Conservation (phyloP, 2,113 vertebrate genomes). For the Octodon degus region DNA sequence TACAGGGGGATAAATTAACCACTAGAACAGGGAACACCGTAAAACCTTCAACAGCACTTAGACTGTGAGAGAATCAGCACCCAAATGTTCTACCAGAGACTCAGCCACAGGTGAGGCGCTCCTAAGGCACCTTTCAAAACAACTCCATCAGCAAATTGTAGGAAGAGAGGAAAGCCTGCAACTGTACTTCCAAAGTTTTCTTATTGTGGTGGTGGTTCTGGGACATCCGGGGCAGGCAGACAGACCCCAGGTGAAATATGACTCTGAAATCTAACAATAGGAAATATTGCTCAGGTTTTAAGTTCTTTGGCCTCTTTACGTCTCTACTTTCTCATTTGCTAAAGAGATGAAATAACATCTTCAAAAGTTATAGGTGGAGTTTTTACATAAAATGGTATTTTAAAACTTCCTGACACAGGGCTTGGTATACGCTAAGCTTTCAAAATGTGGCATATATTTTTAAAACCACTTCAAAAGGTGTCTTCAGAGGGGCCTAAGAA, state of each 20-base stretch:
- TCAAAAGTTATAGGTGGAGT: background rate
- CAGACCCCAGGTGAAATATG: background rate
- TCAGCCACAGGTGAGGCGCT: background rate
- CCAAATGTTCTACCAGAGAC: background rate
- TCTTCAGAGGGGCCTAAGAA: conserved; percentile 12
- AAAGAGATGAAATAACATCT: background rate
- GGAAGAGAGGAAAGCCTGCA: background rate
- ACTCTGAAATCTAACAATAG: background rate
- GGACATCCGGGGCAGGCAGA: background rate
- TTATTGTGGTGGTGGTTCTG: background rate
- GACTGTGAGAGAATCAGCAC: background rate
- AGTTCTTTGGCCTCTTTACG: background rate
- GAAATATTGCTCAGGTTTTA: background rate
- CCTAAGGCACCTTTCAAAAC: background rate
- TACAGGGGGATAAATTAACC: conserved; percentile 28
- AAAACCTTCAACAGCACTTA: background rate
- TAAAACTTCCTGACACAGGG: background rate
- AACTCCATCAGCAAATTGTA: background rate
- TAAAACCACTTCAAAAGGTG: conserved; percentile 28
- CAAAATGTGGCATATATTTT: background rate
- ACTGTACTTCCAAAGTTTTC: background rate
- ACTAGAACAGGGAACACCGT: background rate
- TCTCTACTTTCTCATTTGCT: conserved; percentile 14
- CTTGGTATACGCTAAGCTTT: background rate
- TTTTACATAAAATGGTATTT: background rate